A percentile compares a stretch with the other conserved stretches of the same genome.
phyloP scores from a whole-genome alignment of 2,888 invertebrate genomes.

The Pristionchus maxplancki region DNA sequence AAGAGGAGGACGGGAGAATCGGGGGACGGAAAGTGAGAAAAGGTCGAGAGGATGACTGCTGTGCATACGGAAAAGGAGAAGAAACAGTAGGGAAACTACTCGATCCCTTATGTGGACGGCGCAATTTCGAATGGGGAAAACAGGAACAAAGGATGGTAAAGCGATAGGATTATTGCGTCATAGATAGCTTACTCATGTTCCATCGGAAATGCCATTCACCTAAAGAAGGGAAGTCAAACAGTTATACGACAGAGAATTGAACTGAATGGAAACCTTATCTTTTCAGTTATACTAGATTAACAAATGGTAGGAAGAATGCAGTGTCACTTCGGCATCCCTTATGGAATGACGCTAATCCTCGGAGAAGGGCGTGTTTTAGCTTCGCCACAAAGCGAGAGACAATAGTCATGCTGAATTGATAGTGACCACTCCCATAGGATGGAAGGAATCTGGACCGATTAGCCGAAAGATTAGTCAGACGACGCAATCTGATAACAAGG shows the following conservation, averaged over 20 bases:
- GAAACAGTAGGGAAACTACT: neutral
- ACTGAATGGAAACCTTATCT: too few relatives aligned
- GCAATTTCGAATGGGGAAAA: neutral
- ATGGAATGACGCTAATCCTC: neutral
- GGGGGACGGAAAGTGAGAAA: neutral
- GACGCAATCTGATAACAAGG: neutral
- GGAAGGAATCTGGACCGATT: neutral
- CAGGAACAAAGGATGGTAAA: neutral
- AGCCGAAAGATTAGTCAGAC: constrained; percentile 4
- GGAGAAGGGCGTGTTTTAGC: constrained; percentile 14
- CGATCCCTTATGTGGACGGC: neutral
- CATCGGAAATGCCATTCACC: too few relatives aligned
- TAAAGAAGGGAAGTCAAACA: too few relatives aligned
- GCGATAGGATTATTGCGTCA: neutral
- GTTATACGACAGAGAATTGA: too few relatives aligned
- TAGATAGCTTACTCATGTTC: neutral
- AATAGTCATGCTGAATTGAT: constrained; percentile 32
- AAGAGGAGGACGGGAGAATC: neutral
- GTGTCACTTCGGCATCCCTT: neutral
- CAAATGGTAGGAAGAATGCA: neutral
- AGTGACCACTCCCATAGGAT: neutral
- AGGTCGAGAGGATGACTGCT: constrained; percentile 16
- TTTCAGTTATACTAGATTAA: too few relatives aligned
- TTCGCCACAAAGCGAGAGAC: neutral
- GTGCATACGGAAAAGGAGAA: neutral